phyloP scores from a whole-genome alignment of 2,797 vertebrate genomes.

The Sebastes hopkinsi region DNA sequence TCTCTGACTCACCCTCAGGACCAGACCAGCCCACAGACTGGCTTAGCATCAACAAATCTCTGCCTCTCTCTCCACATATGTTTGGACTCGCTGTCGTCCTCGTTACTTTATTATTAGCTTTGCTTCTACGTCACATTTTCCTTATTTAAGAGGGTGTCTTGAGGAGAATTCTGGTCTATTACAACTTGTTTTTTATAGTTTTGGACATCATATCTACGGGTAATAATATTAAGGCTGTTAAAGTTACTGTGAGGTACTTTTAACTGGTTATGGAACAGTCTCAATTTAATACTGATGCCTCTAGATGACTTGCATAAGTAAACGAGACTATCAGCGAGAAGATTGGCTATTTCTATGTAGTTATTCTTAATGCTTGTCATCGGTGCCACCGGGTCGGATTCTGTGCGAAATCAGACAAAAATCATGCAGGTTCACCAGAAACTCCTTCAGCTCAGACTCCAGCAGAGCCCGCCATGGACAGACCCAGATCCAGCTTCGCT shows the following conservation, averaged over 20 bases:
- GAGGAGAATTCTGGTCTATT: neutral
- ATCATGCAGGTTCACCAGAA: neutral
- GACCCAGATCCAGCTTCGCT: neutral
- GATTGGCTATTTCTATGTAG: neutral
- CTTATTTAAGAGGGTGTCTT: conserved; percentile 24
- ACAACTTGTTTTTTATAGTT: neutral
- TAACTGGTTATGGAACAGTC: neutral
- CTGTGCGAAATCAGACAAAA: neutral
- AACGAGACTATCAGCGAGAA: neutral
- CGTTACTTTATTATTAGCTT: conserved; percentile 42
- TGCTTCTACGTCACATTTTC: conserved; percentile 37
- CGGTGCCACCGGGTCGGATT: too few species aligned
- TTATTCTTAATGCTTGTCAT: neutral
- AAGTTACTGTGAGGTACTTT: neutral
- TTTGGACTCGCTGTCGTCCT: conserved; percentile 33
- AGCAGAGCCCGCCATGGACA: rapidly evolving
- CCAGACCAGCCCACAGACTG: conserved; percentile 63
- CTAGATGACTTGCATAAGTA: neutral
- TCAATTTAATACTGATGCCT: neutral
- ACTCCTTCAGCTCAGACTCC: neutral
- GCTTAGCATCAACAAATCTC: conserved; percentile 41
- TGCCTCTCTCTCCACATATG: conserved; percentile 24
- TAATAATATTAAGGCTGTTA: neutral
- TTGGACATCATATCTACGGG: neutral
- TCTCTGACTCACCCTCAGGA: conserved; percentile 64